Evolutionary conservation across 2,797 vertebrate species (phyloP).

Genomic region (Rhabdophis nuchalis): DNA sequence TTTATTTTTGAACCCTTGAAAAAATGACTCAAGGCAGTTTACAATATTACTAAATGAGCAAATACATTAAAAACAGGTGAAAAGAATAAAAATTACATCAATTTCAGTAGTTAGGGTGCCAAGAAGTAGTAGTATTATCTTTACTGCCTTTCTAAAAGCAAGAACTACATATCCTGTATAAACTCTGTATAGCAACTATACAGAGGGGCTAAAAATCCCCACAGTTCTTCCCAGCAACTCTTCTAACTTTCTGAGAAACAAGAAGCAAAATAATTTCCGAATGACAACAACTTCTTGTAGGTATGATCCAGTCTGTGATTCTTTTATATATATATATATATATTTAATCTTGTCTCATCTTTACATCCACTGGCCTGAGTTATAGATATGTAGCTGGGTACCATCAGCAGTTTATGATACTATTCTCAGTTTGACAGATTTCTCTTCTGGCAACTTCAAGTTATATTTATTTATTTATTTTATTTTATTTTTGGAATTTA

Average conservation of each 20-base stretch:
- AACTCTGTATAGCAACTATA: neutral
- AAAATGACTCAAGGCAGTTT: neutral
- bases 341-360: neutral
- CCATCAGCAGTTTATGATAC: neutral
- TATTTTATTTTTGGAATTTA: no score
- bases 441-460: neutral
- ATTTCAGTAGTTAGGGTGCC: neutral
- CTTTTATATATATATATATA: neutral
- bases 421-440: neutral
- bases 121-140: neutral
- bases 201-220: neutral
- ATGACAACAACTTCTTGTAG: neutral
- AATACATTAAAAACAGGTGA: neutral
- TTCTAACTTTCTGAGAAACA: neutral
- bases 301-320: neutral
- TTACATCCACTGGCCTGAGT: neutral
- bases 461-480: no score
- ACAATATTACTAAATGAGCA: neutral
- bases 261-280: neutral
- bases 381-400: neutral
- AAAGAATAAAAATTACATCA: neutral
- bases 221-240: neutral
- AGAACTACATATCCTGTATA: neutral
- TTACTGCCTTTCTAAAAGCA: neutral
- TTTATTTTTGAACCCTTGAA: neutral